Evolutionary conservation across 2,888 invertebrate species (phyloP), one percentile per base, ranked within the genome.

Genomic region (Drosophila acutilabella): DNA sequence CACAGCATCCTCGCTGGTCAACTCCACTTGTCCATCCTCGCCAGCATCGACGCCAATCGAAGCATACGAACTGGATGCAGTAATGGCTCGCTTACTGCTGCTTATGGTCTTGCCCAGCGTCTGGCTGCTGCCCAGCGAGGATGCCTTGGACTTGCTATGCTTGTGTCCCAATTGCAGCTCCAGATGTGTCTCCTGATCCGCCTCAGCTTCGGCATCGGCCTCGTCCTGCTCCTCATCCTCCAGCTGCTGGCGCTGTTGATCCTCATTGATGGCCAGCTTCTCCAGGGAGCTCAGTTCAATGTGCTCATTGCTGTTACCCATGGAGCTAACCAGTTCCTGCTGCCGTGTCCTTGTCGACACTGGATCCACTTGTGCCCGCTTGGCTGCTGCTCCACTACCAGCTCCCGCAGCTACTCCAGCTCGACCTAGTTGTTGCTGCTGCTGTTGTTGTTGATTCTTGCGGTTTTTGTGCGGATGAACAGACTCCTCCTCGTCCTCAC

Each of bases 401-500:
- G 45, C 72, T 77, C 20, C 41, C 71, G 60, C 53, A 56, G 23
- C 71, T 41, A 69, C 64, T 38, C 13, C 8, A 23, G 20, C 41
- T 18, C 36, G 36, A 36, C 13, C 13, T 13, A 36, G 41, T 36
- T 23, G 23, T 23, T 65, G 26, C 48, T 58, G 8, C 74, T 62
- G 23, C 58, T 81, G 11, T 47, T 76, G 82, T 30, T 70, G 77
- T 42, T 69, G 76, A 38, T 80, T 30, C n/a, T 52, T 66, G 4
- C 38, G 57, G 26, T 61, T 76, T 10, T 54, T 59, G 26, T 65
- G 64, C 1, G 64, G 66, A 7, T 78, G 86, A 53, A 85, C 86
- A 6, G 81, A 62, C 59, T 92, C 91, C 48, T 94, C 93, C 69
- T 96, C 96, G 36, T 96, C 93, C 67, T 96, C 96, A 0, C 96